These are phyloP conservation scores for Philereme vetulata DNA, from an alignment of 2,888 invertebrate genomes.

Conservation along the genomic window DNA sequence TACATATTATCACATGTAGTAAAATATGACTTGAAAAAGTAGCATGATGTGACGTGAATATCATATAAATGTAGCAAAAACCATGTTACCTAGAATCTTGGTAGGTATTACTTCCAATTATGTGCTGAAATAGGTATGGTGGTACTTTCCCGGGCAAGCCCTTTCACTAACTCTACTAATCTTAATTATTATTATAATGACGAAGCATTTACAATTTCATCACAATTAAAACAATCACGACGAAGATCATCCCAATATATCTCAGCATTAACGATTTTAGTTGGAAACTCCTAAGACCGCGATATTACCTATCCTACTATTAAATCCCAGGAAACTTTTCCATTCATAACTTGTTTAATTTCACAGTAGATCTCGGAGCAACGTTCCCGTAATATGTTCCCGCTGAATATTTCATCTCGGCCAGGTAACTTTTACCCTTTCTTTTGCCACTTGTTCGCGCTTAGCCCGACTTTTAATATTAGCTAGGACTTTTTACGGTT, in stretches of 20 bases:
- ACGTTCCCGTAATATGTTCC: slow-evolving; percentile 52
- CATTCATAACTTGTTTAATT: slow-evolving; percentile 70
- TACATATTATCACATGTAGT: too few species aligned
- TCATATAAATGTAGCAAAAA: too few species aligned
- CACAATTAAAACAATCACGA: slow-evolving; percentile 18
- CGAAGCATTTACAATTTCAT: background rate
- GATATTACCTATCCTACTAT: slow-evolving; percentile 56
- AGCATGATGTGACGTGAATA: too few species aligned
- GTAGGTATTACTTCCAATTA: too few species aligned
- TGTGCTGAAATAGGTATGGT: too few species aligned
- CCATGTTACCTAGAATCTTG: too few species aligned
- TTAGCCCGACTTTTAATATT: slow-evolving; percentile 59
- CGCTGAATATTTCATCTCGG: slow-evolving; percentile 59
- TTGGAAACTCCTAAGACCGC: slow-evolving; percentile 39
- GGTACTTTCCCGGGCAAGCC: too few species aligned
- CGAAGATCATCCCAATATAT: slow-evolving; percentile 22
- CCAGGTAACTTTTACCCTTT: slow-evolving; percentile 51
- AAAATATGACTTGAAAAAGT: too few species aligned
- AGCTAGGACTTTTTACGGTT: slow-evolving; percentile 36
- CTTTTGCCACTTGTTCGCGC: slow-evolving; percentile 55
- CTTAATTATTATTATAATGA: background rate
- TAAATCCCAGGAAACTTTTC: slow-evolving; percentile 54
- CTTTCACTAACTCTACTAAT: too few species aligned
- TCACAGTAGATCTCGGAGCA: slow-evolving; percentile 54
- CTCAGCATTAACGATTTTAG: slow-evolving; percentile 28